Percentiles rank a stretch among this genome's conserved stretches.
Conservation (phyloP, 1,140 invertebrate species). For the Caenorhabditis inopinata region DNA sequence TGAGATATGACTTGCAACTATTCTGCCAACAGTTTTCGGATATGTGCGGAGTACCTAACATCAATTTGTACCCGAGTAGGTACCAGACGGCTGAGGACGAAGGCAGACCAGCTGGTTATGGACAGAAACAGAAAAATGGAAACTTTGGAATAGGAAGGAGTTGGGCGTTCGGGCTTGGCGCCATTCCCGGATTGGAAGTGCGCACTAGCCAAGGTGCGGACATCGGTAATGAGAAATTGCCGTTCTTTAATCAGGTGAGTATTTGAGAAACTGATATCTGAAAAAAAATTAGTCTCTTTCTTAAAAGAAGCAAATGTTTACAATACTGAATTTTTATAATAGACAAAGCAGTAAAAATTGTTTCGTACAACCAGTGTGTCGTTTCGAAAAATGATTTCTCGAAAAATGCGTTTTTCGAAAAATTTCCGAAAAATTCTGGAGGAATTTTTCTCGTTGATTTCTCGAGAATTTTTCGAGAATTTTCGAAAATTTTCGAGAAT, state of each 20-base stretch:
- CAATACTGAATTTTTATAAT: too few species aligned
- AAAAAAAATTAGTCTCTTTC: too few species aligned
- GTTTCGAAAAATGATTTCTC: too few species aligned
- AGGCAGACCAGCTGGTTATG: constrained; percentile 51
- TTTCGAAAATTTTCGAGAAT: too few species aligned
- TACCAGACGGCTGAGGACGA: constrained; percentile 30
- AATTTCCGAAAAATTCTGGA: too few species aligned
- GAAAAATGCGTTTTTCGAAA: too few species aligned
- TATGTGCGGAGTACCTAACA: constrained; percentile 54
- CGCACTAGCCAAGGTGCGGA: constrained; percentile 47
- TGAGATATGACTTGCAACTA: constrained; percentile 55
- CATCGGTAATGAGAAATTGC: constrained; percentile 49
- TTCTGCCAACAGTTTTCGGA: constrained; percentile 55
- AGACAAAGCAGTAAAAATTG: too few species aligned
- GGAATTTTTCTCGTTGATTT: too few species aligned
- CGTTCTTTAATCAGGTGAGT: constrained; percentile 48
- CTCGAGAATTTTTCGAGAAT: too few species aligned
- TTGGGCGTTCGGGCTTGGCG: constrained; percentile 52
- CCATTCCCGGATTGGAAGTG: constrained; percentile 51
- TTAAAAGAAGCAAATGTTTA: too few species aligned
- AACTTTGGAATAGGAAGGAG: constrained; percentile 51
- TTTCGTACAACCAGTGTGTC: too few species aligned
- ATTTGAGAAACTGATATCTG: too few species aligned
- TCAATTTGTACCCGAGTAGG: constrained; percentile 48
- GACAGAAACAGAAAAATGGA: constrained; percentile 57